Base-by-base conservation (phyloP, 23 tunicate genomes). In the Ascidia mentula region DNA sequence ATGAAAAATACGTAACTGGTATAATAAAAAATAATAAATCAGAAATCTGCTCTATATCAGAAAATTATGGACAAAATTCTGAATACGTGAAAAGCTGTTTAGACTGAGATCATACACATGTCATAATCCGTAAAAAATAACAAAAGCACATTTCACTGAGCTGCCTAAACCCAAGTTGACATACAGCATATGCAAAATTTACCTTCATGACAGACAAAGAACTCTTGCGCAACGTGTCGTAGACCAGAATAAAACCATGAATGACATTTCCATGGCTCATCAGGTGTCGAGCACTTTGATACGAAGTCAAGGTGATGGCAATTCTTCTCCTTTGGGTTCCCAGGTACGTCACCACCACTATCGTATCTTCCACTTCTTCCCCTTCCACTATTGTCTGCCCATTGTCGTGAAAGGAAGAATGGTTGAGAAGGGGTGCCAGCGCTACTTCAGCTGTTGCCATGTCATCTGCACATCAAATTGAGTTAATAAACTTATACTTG, bases 181-280 rank as follows among this genome's bases (percentile, higher is more conserved):
- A 12, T 42, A n/a, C n/a, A n/a, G n/a, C n/a, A n/a, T n/a, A n/a
- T n/a, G n/a, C 18, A 13, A 13, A 18, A 8, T 38, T 77, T 84
- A 93, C 98, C 93, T 88, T 88, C 87, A 88, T 77, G 18, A 93
- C 78, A 22, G 92, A 85, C 65, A 87, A 84, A 6, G 93, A 88
- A 31, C 89, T 85, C 37, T 71, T 80, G 45, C 76, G 60, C 8
- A 31, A 6, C 1, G 98, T 88, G 74, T 88, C 85, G 61, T 89
- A 93, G 15, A 85, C 82, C 59, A 93, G 80, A 35, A 93, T 80
- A 71, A 88, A 93, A 18, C 98, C 98, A 73, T 93, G 98, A 7
- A 93, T 60, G 33, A 92, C 78, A 72, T 79, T 80, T 15, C 89
- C 88, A 6, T 77, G 80, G 87, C 79, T 88, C 79, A 93, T 46